Percentiles rank a stretch among this genome's conserved stretches.
Conservation (phyloP, 2,888 invertebrate genomes). For the Therioaphis trifolii region DNA sequence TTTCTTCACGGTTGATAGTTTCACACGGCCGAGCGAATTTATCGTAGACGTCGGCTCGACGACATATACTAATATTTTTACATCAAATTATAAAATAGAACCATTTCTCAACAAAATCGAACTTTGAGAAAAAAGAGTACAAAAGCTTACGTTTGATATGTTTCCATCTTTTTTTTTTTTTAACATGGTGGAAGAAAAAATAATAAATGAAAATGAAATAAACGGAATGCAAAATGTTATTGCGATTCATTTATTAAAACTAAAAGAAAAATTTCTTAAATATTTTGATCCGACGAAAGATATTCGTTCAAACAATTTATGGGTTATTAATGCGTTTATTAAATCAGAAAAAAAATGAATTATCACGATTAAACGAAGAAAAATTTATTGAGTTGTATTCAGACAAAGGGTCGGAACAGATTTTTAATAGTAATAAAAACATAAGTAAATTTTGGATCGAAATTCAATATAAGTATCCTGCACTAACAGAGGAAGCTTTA, state of each 20-base stretch:
- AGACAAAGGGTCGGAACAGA: no score
- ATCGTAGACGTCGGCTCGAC: no score
- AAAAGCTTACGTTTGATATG: slow-evolving; percentile 11
- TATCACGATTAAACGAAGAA: not conserved
- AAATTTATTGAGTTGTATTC: not conserved
- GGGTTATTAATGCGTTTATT: not conserved
- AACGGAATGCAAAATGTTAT: slow-evolving; percentile 12
- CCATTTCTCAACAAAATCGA: no score
- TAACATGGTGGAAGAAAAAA: not conserved
- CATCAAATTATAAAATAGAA: slow-evolving; percentile 18
- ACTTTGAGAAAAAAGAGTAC: no score
- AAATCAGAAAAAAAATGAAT: slow-evolving; percentile 3
- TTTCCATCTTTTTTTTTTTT: not conserved
- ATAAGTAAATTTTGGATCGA: no score
- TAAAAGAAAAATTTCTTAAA: slow-evolving; percentile 28
- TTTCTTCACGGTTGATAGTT: no score
- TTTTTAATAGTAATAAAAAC: no score
- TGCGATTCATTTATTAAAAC: slow-evolving; percentile 17
- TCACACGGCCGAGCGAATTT: no score
- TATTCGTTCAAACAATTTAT: no score
- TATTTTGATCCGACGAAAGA: no score
- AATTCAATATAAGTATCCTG: no score
- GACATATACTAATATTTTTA: slow-evolving; percentile 29
- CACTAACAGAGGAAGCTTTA: no score
- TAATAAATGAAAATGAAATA: slow-evolving; percentile 15